A percentile compares a stretch with the other conserved stretches of the same genome.
phyloP scores from a whole-genome alignment of 1,140 invertebrate genomes.

The Euura lappo region DNA sequence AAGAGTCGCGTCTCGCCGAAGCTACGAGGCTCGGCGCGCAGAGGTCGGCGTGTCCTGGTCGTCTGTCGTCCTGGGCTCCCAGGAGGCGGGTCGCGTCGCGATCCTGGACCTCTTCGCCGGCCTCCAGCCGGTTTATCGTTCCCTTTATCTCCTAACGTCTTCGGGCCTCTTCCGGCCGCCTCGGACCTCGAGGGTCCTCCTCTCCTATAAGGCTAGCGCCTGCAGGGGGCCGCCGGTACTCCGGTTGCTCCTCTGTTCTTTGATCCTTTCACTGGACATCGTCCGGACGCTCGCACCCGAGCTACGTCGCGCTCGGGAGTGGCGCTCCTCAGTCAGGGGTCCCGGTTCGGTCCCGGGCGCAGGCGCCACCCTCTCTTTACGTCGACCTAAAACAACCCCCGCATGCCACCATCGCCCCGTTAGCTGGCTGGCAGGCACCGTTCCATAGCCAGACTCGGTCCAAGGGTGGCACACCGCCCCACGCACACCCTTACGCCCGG shows the following conservation, averaged over 20 bases:
- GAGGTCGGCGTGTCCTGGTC: slow-evolving; percentile 28
- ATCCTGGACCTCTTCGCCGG: slow-evolving; percentile 13
- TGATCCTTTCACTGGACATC: slow-evolving; percentile 52
- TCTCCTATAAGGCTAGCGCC: slow-evolving; percentile 42
- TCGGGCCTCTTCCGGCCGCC: not conserved
- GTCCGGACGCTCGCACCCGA: slow-evolving; percentile 55
- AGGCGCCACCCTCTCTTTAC: slow-evolving; percentile 37
- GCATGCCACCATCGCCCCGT: not conserved
- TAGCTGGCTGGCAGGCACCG: slow-evolving; percentile 20
- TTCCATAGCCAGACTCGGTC: slow-evolving; percentile 12
- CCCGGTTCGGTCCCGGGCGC: slow-evolving; percentile 51
- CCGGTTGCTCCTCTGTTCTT: slow-evolving; percentile 46
- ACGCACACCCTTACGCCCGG: slow-evolving; percentile 17
- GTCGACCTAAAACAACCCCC: not conserved
- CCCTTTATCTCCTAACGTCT: slow-evolving; percentile 8
- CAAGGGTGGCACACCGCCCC: slow-evolving; percentile 24
- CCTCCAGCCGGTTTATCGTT: slow-evolving; percentile 13
- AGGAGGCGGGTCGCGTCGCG: not conserved
- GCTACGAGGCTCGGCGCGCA: slow-evolving; percentile 29
- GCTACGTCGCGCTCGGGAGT: slow-evolving; percentile 61
- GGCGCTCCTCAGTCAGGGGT: slow-evolving; percentile 53
- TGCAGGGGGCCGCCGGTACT: slow-evolving; percentile 39
- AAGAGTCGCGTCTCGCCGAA: slow-evolving; percentile 2
- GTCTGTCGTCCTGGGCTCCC: slow-evolving; percentile 21
- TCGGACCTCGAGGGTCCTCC: slow-evolving; percentile 15